Percentiles rank a stretch among this genome's conserved stretches.
Conservation (phyloP, 2,888 invertebrate genomes). For the Helleia helle region DNA sequence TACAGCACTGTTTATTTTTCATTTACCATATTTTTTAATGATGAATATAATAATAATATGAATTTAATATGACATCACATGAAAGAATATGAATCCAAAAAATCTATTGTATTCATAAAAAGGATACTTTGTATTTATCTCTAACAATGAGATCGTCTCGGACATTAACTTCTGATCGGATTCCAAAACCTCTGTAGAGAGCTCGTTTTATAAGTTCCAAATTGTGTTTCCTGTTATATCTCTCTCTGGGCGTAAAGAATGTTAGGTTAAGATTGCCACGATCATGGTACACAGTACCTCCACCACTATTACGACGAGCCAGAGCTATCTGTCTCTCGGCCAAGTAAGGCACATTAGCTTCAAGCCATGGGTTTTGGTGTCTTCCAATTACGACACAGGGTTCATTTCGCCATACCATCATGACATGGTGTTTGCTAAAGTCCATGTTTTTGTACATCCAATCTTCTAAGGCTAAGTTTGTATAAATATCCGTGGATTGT, state of each 20-base stretch:
- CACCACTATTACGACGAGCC: constrained; percentile 94
- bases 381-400: constrained; percentile 97
- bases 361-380: constrained; percentile 97
- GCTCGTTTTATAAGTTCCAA: constrained; percentile 89
- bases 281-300: constrained; percentile 98
- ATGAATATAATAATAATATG: no score
- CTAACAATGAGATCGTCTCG: constrained; percentile 91
- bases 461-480: constrained; percentile 96
- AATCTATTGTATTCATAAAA: constrained; percentile 13
- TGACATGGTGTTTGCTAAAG: constrained; percentile 85
- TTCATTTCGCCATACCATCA: constrained; percentile 94
- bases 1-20: no score
- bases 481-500: constrained; percentile 90
- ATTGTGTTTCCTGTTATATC: constrained; percentile 91
- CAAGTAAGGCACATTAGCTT: constrained; percentile 84
- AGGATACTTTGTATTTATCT: constrained; percentile 83
- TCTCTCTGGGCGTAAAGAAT: constrained; percentile 88
- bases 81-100: no score
- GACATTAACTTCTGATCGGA: constrained; percentile 83
- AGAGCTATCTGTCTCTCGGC: constrained; percentile 79
- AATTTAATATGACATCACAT: no score
- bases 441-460: constrained; percentile 94
- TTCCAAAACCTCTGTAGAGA: constrained; percentile 85
- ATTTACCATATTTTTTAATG: no score
- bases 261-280: constrained; percentile 93